phyloP scores from a whole-genome alignment of 2,113 vertebrate genomes.

The pig (Sus scrofa) region DNA sequence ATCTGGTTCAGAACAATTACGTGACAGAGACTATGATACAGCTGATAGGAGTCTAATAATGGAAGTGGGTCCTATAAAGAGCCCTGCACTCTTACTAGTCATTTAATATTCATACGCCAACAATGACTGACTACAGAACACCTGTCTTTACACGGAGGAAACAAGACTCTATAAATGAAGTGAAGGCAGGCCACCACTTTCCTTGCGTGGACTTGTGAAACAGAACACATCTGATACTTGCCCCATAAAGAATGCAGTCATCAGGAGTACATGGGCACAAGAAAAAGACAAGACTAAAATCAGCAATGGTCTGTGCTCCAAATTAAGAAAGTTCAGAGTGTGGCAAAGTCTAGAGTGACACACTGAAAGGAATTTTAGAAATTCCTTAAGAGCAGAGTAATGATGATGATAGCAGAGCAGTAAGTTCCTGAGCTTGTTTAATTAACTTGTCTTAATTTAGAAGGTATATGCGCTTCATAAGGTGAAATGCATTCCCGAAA shows the following conservation, averaged over 20 bases:
- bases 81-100: too few relatives aligned
- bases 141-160: not conserved
- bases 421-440: constrained; percentile 38
- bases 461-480: constrained; percentile 16
- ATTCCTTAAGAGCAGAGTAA: constrained; percentile 23
- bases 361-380: not conserved
- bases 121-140: not conserved
- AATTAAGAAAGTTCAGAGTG: not conserved
- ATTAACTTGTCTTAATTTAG: constrained; percentile 68
- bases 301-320: not conserved
- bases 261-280: not conserved
- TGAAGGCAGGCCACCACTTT: not conserved
- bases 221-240: not conserved
- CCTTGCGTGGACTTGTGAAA: not conserved
- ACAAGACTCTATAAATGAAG: not conserved
- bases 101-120: not conserved
- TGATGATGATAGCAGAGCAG: not conserved
- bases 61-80: not conserved
- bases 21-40: not conserved
- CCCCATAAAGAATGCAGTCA: not conserved
- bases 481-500: constrained; percentile 14
- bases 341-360: not conserved
- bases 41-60: not conserved
- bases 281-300: not conserved
- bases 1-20: not conserved